These are phyloP conservation scores for Podarcis siculus DNA, from an alignment of 2,797 vertebrate species.

Conservation along the genomic window DNA sequence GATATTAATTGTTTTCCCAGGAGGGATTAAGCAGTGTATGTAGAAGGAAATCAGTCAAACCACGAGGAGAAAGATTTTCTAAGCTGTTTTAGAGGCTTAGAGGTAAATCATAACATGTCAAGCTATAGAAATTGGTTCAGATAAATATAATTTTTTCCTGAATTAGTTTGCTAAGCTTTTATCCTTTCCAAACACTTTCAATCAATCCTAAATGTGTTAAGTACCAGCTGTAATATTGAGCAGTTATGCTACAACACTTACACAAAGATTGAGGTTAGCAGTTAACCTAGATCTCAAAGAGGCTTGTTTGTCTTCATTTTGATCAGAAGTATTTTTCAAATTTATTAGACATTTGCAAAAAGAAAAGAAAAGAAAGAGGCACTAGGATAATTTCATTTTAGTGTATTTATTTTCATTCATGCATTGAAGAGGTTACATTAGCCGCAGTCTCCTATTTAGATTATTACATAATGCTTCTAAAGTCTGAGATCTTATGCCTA, in stretches of 20 bases:
- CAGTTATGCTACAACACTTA: constrained; percentile 59
- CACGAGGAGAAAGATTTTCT: constrained; percentile 72
- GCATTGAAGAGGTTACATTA: background rate
- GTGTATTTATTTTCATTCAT: constrained; percentile 32
- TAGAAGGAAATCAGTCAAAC: constrained; percentile 59
- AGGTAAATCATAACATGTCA: constrained; percentile 80
- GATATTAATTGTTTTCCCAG: constrained; percentile 72
- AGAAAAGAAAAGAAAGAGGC: background rate
- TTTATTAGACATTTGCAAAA: constrained; percentile 22
- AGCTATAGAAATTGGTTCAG: constrained; percentile 77
- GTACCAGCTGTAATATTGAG: constrained; percentile 70
- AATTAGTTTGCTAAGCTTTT: constrained; percentile 78
- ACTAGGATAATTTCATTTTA: constrained; percentile 8
- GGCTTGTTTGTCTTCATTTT: constrained; percentile 59
- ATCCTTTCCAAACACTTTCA: constrained; percentile 72
- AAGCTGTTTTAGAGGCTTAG: constrained; percentile 80
- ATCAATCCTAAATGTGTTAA: constrained; percentile 72
- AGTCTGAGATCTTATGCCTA: background rate
- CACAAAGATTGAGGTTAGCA: constrained; percentile 46
- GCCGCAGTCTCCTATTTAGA: background rate
- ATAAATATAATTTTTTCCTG: constrained; percentile 74
- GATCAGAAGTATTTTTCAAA: constrained; percentile 1
- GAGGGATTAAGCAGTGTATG: constrained; percentile 70
- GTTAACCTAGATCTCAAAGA: constrained; percentile 46
- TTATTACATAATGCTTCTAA: background rate